Evolutionary conservation across 64 coral and sea anemone genomes (phyloP), one percentile per base, ranked within the genome.

Genomic region (Pocillopora verrucosa): DNA sequence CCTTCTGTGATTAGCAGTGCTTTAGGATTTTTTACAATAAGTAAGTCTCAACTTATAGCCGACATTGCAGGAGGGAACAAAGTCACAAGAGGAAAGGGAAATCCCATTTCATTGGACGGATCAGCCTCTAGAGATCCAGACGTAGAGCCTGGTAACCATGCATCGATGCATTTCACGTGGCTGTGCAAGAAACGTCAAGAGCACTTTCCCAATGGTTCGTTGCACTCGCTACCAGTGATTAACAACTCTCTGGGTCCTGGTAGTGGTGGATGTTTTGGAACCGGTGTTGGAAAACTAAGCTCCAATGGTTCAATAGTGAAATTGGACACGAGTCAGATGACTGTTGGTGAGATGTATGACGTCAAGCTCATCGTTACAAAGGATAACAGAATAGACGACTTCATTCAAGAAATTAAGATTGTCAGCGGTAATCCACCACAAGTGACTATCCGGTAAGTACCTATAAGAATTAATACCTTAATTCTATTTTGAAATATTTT

Each of bases 141-240:
- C 58, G 67, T 88, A 16, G 68, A 35, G 9, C 24, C 60, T 58
- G 70, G 60, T 14, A 56, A 88, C 45, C 81, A 82, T 30, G 72
- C 89, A 6, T 84, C 83, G 1, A 88, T 95, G 89, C 36, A 5
- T 1, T 95, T 95, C 36, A 88, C 77, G 2, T 95, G 93, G 93
- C 75, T 95, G 41, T 95, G 93, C 34, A 95, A 95, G 68, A 82
- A 26, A 60, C 41, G 82, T n/a, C 58, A 34, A 10, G 93, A 95
- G 30, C 20, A n/a, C 10, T 95, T 95, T 38, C 88, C 82, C 4
- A 10, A 16, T 36, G 13, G 17, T 51, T 1, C 65, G 25, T 11
- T 73, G 2, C 16, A 19, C 56, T 13, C 20, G 13, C 68, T 72
- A 22, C 58, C 80, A 2, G 22, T 80, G 34, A 35, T 90, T 72